Conservation (phyloP, 2,113 vertebrate genomes). For the Baryphthengus martii region DNA sequence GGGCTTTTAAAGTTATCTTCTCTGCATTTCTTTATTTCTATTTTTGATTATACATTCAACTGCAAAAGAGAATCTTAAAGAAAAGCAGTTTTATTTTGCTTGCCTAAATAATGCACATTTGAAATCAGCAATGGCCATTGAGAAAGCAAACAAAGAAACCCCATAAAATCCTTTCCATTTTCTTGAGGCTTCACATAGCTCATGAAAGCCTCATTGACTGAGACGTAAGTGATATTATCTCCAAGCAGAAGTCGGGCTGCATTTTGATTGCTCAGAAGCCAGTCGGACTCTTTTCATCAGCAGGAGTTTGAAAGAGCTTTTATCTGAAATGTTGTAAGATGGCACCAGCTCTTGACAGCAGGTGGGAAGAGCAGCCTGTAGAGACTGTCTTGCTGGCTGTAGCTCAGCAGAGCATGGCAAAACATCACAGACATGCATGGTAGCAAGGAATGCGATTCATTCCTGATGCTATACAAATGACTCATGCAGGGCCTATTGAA, state of each 20-base stretch:
- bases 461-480: background rate
- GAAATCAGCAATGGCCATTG: background rate
- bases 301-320: background rate
- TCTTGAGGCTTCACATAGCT: background rate
- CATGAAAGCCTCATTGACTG: background rate
- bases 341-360: background rate
- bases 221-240: background rate
- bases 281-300: rapidly evolving
- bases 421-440: background rate
- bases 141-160: background rate
- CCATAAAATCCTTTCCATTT: background rate
- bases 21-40: background rate
- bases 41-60: background rate
- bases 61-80: background rate
- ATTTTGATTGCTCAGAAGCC: background rate
- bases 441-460: background rate
- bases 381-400: background rate
- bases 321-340: background rate
- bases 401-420: background rate
- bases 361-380: background rate
- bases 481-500: background rate
- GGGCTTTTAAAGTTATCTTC: background rate
- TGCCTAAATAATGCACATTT: rapidly evolving
- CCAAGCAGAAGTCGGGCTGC: background rate
- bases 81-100: background rate